Evolutionary conservation across 1,140 invertebrate species (phyloP).

Genomic region (Calephelis virginiensis): DNA sequence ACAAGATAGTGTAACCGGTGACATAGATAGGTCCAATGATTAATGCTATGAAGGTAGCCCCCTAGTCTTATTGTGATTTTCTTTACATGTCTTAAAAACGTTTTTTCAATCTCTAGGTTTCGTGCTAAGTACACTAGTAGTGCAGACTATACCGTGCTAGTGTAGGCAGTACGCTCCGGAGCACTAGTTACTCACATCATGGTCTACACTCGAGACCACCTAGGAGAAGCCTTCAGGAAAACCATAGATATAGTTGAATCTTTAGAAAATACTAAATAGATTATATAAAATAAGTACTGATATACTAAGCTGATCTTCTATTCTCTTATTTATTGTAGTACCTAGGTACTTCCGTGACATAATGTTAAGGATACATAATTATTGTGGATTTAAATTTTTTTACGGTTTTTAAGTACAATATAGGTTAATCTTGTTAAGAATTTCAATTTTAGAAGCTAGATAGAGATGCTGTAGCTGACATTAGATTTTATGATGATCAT

Average conservation of each 20-base stretch:
- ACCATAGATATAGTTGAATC: constrained; percentile 61
- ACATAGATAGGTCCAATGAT: constrained; percentile 50
- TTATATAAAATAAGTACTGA: constrained; percentile 70
- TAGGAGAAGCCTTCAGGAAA: constrained; percentile 75
- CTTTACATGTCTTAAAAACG: constrained; percentile 61
- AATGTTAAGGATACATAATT: constrained; percentile 55
- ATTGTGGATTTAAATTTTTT: constrained; percentile 62
- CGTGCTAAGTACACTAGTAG: constrained; percentile 79
- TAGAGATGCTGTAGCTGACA: constrained; percentile 41
- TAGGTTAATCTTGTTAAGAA: constrained; percentile 66
- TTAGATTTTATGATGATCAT: constrained; percentile 52
- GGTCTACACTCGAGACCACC: constrained; percentile 71
- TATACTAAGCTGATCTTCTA: constrained; percentile 60
- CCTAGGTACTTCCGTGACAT: constrained; percentile 73
- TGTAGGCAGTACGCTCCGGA: constrained; percentile 77
- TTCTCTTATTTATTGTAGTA: constrained; percentile 74
- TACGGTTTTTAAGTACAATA: constrained; percentile 72
- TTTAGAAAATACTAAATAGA: constrained; percentile 62
- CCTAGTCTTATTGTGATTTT: constrained; percentile 44
- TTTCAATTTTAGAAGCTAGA: constrained; percentile 60
- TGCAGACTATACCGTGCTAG: constrained; percentile 74
- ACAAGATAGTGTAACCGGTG: constrained; percentile 36
- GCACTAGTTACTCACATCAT: constrained; percentile 72
- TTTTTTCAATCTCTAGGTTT: constrained; percentile 79
- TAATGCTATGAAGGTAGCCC: constrained; percentile 69